Conservation (phyloP, 2,113 vertebrate species). For the Platycercus adscitus region DNA sequence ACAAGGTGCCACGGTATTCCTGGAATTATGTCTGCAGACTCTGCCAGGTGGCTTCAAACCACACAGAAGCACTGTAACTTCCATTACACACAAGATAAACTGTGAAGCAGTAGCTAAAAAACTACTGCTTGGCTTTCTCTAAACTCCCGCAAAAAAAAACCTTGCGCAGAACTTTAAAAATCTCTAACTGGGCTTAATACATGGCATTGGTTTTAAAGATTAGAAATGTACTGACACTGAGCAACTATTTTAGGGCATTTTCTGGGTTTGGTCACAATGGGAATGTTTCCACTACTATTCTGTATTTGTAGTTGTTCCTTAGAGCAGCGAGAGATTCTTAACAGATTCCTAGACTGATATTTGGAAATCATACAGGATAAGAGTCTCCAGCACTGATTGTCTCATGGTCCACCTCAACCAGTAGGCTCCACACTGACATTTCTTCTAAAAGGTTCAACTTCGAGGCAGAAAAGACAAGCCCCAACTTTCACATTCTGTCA, state of each 20-base stretch:
- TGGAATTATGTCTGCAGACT: background rate
- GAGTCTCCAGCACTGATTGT: background rate
- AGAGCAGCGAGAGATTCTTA: background rate
- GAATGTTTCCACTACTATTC: background rate
- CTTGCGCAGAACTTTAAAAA: background rate
- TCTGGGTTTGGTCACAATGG: background rate
- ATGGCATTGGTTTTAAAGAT: background rate
- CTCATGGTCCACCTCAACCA: background rate
- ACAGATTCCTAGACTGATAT: background rate
- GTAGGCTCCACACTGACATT: background rate
- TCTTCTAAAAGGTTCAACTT: background rate
- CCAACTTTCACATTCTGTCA: background rate
- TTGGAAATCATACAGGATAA: background rate
- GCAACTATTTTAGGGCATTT: background rate
- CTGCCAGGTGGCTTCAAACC: background rate
- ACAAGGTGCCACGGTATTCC: background rate
- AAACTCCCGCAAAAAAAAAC: background rate
- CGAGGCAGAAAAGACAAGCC: background rate
- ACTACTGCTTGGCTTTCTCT: background rate
- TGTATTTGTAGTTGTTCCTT: background rate
- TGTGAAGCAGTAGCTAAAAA: background rate
- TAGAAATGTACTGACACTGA: background rate
- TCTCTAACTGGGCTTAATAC: background rate
- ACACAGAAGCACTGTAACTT: background rate
- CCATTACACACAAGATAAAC: background rate